These are phyloP conservation scores for Drosophila tripunctata DNA, from an alignment of 2,888 invertebrate species.

Conservation along the genomic window DNA sequence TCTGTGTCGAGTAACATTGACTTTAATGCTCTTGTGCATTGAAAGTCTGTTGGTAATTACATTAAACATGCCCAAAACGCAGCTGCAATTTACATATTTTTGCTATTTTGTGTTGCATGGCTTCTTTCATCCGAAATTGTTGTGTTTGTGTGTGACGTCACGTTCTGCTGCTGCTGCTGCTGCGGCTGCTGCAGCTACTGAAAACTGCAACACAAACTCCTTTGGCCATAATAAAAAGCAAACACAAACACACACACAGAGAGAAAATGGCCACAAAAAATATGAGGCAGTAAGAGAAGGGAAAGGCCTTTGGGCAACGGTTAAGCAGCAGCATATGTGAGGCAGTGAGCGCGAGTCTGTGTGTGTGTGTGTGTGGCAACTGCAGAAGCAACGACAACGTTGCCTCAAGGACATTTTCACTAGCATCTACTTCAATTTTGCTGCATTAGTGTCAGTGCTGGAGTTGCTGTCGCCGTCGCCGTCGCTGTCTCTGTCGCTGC, in stretches of 20 bases:
- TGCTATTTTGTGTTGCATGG: not conserved
- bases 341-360: constrained; percentile 5
- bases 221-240: constrained; percentile 64
- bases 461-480: constrained; percentile 28
- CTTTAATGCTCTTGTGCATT: constrained; percentile 66
- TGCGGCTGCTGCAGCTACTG: constrained; percentile 54
- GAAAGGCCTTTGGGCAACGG: constrained; percentile 53
- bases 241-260: constrained; percentile 42
- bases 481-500: not conserved
- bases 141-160: constrained; percentile 57
- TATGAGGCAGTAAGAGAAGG: constrained; percentile 11
- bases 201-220: constrained; percentile 66
- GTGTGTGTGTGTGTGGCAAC: constrained; percentile 25
- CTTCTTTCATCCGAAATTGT: not conserved
- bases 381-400: constrained; percentile 26
- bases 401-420: constrained; percentile 76
- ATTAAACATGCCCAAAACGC: constrained; percentile 79
- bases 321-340: constrained; percentile 59
- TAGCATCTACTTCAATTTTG: constrained; percentile 77
- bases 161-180: constrained; percentile 50
- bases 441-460: constrained; percentile 73
- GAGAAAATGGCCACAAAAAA: constrained; percentile 12
- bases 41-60: constrained; percentile 79
- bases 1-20: constrained; percentile 42
- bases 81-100: constrained; percentile 74